Conservation (phyloP, 2,113 vertebrate species). For the Xenotilapia caudafasciata region DNA sequence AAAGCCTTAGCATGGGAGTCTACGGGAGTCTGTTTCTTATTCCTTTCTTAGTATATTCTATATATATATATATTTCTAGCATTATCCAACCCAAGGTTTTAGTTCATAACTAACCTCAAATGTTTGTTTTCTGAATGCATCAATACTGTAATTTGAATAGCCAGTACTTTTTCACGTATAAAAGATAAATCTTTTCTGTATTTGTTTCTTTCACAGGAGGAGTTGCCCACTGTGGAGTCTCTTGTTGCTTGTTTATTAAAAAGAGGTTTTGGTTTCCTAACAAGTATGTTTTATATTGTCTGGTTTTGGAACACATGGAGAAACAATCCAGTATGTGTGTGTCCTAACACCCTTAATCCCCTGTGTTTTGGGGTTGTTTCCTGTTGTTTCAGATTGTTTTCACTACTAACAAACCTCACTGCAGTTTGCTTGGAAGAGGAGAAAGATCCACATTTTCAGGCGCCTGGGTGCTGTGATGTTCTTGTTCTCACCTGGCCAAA, state of each 20-base stretch:
- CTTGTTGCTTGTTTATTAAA: not conserved
- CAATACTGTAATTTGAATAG: not conserved
- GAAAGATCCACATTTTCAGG: conserved; percentile 9
- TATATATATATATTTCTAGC: not conserved
- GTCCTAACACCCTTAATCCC: conserved; percentile 3
- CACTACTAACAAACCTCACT: conserved; percentile 15
- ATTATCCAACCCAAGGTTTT: not conserved
- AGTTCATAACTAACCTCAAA: not conserved
- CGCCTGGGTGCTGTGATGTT: not conserved
- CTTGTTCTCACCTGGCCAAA: conserved; percentile 44
- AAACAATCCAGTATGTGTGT: not conserved
- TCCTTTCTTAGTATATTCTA: not conserved
- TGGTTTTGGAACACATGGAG: not conserved
- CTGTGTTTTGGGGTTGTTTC: conserved; percentile 13
- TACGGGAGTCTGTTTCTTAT: not conserved
- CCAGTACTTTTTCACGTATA: not conserved
- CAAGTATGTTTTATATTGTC: not conserved
- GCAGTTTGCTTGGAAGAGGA: conserved; percentile 14
- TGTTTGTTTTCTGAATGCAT: not conserved
- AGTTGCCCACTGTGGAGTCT: not conserved
- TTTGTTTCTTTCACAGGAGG: not conserved
- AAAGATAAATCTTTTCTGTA: not conserved
- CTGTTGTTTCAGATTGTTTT: conserved; percentile 38
- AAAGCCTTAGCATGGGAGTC: not conserved
- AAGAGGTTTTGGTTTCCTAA: not conserved